These are phyloP conservation scores for Delichon dasypus DNA, from an alignment of 2,797 vertebrate genomes.

Conservation along the genomic window DNA sequence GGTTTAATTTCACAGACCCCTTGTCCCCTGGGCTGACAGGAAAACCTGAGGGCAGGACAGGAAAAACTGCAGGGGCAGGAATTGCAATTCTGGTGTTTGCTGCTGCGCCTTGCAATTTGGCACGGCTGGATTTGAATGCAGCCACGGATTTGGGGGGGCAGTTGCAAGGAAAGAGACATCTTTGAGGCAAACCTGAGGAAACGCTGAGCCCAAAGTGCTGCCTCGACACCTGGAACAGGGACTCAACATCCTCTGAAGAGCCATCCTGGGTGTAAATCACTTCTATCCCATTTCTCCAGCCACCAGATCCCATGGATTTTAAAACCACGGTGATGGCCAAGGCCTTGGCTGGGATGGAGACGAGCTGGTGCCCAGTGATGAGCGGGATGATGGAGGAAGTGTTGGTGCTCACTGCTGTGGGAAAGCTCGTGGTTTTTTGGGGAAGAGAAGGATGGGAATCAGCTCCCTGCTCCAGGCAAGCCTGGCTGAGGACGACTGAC, in stretches of 20 bases:
- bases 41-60: not conserved
- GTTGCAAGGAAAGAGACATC: not conserved
- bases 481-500: not conserved
- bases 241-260: accelerated
- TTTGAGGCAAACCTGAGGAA: not conserved
- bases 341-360: not conserved
- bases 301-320: not conserved
- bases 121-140: not conserved
- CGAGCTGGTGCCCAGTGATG: accelerated
- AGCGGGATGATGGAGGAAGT: accelerated
- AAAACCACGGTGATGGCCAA: not conserved
- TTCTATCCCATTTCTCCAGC: not conserved
- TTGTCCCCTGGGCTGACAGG: not conserved
- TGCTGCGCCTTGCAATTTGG: accelerated
- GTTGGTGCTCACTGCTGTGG: not conserved
- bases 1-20: not conserved
- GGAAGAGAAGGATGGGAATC: not conserved
- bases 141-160: not conserved
- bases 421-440: not conserved
- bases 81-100: accelerated
- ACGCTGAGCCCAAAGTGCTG: not conserved
- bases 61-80: not conserved
- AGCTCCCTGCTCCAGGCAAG: not conserved
- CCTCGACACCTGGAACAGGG: not conserved
- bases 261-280: not conserved